phyloP scores from a whole-genome alignment of 2,113 vertebrate genomes.

The Rallus limicola region DNA sequence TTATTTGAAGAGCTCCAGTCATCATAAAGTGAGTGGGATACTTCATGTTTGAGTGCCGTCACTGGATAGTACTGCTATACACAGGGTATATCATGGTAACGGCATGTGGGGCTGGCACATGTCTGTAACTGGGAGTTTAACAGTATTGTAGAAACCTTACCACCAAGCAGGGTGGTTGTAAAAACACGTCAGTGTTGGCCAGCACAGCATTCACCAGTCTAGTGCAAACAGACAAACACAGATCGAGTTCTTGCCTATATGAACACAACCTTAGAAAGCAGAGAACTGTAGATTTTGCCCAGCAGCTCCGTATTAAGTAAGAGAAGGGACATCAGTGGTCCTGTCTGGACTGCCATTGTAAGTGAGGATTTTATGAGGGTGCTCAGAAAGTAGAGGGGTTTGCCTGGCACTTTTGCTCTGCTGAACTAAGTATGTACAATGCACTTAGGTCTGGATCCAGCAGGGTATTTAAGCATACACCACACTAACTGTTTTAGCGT shows the following conservation, averaged over 20 bases:
- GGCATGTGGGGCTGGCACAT: too few relatives aligned
- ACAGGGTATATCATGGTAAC: not conserved
- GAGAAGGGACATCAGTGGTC: not conserved
- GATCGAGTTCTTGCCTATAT: not conserved
- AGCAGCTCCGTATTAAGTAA: not conserved
- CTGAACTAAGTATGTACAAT: not conserved
- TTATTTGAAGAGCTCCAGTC: not conserved
- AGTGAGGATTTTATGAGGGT: not conserved
- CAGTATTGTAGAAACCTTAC: not conserved
- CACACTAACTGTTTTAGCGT: not conserved
- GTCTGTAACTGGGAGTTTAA: not conserved
- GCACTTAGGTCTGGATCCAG: not conserved
- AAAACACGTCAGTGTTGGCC: not conserved
- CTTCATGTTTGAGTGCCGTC: not conserved
- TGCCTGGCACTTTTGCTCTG: not conserved
- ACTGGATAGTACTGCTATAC: not conserved
- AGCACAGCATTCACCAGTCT: not conserved
- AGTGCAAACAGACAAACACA: not conserved
- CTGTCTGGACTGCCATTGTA: not conserved
- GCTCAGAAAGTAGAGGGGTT: not conserved
- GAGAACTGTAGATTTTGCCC: not conserved
- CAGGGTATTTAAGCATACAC: not conserved
- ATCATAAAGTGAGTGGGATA: not conserved
- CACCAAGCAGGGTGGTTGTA: not conserved
- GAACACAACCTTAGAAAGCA: not conserved